phyloP scores from a whole-genome alignment of 2,888 invertebrate species.

The Leuctra nigra region DNA sequence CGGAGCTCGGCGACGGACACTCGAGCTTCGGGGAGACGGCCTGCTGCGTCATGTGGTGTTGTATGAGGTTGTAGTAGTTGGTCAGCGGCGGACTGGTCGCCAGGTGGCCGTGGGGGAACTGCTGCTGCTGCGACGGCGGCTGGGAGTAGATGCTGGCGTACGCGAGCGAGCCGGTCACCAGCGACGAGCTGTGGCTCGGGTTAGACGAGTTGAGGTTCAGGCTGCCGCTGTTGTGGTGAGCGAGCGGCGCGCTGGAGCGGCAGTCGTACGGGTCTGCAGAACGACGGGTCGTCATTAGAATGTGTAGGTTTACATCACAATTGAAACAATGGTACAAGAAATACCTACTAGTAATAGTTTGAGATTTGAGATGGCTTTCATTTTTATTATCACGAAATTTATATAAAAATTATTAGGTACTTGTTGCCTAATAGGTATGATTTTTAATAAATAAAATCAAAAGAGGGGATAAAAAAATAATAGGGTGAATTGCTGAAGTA shows the following conservation, averaged over 20 bases:
- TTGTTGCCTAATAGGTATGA: too few relatives aligned
- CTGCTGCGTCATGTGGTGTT: slow-evolving; percentile 33
- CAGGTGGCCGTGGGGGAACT: slow-evolving; percentile 12
- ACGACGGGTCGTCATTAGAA: background rate
- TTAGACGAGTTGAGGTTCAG: slow-evolving; percentile 11
- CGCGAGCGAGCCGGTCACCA: slow-evolving; percentile 17
- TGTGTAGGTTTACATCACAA: background rate
- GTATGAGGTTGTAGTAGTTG: slow-evolving; percentile 36
- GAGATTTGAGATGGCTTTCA: too few relatives aligned
- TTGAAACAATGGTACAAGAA: background rate
- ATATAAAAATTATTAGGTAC: too few relatives aligned
- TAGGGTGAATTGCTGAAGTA: too few relatives aligned
- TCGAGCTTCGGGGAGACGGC: slow-evolving; percentile 37
- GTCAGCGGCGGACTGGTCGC: slow-evolving; percentile 24
- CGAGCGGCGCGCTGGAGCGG: slow-evolving; percentile 24
- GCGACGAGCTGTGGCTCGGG: slow-evolving; percentile 18
- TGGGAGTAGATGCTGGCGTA: slow-evolving; percentile 29
- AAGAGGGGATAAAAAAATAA: too few relatives aligned
- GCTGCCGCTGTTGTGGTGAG: slow-evolving; percentile 23
- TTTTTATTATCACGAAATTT: too few relatives aligned
- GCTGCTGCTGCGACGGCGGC: slow-evolving; percentile 13
- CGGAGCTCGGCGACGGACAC: slow-evolving; percentile 36
- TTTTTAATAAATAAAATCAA: too few relatives aligned
- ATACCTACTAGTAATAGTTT: too few relatives aligned
- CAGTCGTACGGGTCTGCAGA: slow-evolving; percentile 26